Evolutionary conservation across 2,113 vertebrate species (phyloP).

Genomic region (cat (Felis catus)): F.catus_Fca126_mat1.0 CM031415.1:139844501-139845000

Average conservation of each 20-base stretch:
- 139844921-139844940: background rate
- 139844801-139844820: background rate
- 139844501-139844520: background rate
- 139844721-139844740: background rate
- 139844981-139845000: background rate
- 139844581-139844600: background rate
- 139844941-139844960: conserved; percentile 42
- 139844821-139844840: background rate
- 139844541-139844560: background rate
- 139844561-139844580: background rate
- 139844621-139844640: background rate
- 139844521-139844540: background rate
- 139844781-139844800: conserved; percentile 27
- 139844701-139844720: background rate
- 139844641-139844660: background rate
- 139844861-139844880: background rate
- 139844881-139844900: background rate
- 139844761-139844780: background rate
- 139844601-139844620: background rate
- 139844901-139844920: background rate
- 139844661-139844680: background rate
- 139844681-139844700: background rate
- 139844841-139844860: background rate
- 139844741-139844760: background rate
- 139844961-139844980: conserved; percentile 42